These are phyloP conservation scores for Lepidochitona cinerea DNA, from an alignment of 2,888 invertebrate species.

Conservation along the genomic window DNA sequence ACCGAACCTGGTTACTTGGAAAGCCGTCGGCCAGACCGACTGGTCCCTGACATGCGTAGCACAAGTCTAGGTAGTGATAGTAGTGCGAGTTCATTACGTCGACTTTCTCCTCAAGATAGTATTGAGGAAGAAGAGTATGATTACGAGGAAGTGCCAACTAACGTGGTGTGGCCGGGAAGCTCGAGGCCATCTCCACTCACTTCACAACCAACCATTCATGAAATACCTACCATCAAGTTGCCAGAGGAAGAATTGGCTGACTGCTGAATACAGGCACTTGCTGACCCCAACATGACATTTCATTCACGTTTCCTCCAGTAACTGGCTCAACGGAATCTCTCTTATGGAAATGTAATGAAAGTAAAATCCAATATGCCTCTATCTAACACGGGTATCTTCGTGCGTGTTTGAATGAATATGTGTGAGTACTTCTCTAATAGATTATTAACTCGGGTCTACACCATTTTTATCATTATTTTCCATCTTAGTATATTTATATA, in stretches of 20 bases:
- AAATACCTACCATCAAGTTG: conserved; percentile 61
- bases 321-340: neutral
- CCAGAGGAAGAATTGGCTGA: conserved; percentile 57
- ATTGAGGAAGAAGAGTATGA: conserved; percentile 68
- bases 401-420: too few relatives aligned
- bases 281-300: neutral
- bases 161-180: conserved; percentile 24
- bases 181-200: conserved; percentile 31
- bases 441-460: neutral
- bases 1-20: conserved; percentile 54
- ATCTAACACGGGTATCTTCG: conserved; percentile 4
- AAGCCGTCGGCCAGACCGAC: conserved; percentile 41
- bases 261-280: neutral
- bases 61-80: conserved; percentile 66
- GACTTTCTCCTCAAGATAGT: conserved; percentile 69
- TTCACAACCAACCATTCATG: conserved; percentile 41
- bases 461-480: neutral
- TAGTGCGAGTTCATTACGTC: conserved; percentile 62
- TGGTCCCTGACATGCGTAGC: conserved; percentile 59
- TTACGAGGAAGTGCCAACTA: conserved; percentile 14
- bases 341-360: too few relatives aligned
- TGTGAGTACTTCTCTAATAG: too few relatives aligned
- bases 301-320: neutral
- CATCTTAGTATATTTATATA: neutral
- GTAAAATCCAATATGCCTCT: conserved; percentile 2